Base-by-base conservation (phyloP, 2,113 vertebrate species). In the Telmatochromis sp. region DNA sequence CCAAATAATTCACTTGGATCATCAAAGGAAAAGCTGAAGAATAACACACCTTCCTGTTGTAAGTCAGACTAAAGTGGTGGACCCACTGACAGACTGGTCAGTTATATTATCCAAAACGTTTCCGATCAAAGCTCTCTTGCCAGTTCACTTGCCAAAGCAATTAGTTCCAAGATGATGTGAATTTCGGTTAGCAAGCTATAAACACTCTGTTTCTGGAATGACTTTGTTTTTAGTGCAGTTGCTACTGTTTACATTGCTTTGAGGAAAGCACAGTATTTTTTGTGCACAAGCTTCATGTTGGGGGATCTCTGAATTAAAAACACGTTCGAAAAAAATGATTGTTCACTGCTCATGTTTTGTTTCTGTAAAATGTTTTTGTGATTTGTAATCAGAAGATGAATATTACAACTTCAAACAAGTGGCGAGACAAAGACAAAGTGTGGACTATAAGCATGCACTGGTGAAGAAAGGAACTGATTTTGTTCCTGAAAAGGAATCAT, bases 171-270 rank as follows among this genome's bases (percentile, higher is more conserved):
- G 73, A 55, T 84, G 9, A 87, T 81, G 90, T 86, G 82, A 92
- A 89, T 45, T 87, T 84, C 2, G 7, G 53, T 87, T 35, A 71
- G 40, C 26, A 4, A 9, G 23, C 12, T 80, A 65, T 91, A 91
- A 93, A 93, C 91, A 93, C 81, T 84, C 14, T 17, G 42, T 9
- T 47, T 84, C 87, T 86, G 83, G 37, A 86, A 31, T 45, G 89
- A 87, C 68, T 7, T 89, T 89, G 85, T 87, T 91, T 90, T 87
- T 26, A 79, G 60, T 71, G 80, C 54, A 37, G 53, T 87, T 53
- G 75, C 84, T 83, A 57, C 82, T 89, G 89, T 93, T 93, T 93
- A 92, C 80, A 65, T 79, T 87, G 45, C 51, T 50, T 92, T 63
- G 55, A 23, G 82, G 63, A 89, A 82, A 86, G 45, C 53, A 85